These are phyloP conservation scores for Notothenia coriiceps DNA, from an alignment of 2,113 vertebrate genomes.

Conservation along the genomic window DNA sequence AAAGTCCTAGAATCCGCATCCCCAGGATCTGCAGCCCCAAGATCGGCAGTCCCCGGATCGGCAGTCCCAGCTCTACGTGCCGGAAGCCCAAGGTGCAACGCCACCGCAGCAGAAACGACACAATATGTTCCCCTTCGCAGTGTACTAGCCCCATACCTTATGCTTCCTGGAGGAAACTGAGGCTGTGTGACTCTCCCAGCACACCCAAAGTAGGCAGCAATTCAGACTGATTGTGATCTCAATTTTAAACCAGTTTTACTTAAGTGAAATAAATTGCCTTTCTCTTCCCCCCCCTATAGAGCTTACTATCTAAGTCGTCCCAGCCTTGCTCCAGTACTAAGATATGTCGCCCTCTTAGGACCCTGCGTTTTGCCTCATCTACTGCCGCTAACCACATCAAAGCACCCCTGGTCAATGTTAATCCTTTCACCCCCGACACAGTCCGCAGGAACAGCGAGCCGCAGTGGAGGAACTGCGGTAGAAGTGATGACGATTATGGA, in stretches of 20 bases:
- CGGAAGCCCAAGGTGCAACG: conserved; percentile 68
- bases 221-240: not conserved
- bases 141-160: conserved; percentile 84
- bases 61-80: conserved; percentile 46
- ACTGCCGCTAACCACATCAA: conserved; percentile 39
- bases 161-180: conserved; percentile 85
- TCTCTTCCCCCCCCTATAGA: conserved; percentile 71
- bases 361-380: conserved; percentile 68
- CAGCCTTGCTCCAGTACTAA: conserved; percentile 82
- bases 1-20: not conserved
- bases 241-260: not conserved
- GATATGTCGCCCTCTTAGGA: conserved; percentile 71
- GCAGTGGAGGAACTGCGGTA: conserved; percentile 82
- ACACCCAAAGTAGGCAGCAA: conserved; percentile 89
- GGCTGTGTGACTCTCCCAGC: conserved; percentile 85
- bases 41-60: not conserved
- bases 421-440: conserved; percentile 93
- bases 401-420: conserved; percentile 90
- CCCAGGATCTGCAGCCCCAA: conserved; percentile 4
- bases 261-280: not conserved
- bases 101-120: conserved; percentile 53
- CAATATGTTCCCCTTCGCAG: conserved; percentile 55
- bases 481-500: conserved; percentile 72
- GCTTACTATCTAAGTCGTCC: conserved; percentile 83
- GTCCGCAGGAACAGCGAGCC: conserved; percentile 76